Evolutionary conservation across 2,797 vertebrate species (phyloP).

Genomic region (Brachyalestes nurse): DNA sequence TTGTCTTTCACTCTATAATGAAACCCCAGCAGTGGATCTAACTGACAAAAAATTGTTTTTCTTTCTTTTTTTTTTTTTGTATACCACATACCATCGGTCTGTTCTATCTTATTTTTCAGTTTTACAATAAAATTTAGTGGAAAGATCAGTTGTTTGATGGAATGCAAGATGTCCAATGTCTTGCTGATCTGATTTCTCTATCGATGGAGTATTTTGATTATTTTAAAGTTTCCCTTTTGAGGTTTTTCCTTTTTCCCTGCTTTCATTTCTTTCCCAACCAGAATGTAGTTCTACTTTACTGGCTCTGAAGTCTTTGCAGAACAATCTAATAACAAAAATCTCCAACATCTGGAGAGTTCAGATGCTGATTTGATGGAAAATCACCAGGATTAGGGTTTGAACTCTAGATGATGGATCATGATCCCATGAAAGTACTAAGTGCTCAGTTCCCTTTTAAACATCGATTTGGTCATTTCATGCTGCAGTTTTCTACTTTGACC

Average conservation of each 20-base stretch:
- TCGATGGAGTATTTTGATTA: background rate
- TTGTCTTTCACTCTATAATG: constrained; percentile 4
- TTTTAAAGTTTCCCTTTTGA: background rate
- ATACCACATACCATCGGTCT: background rate
- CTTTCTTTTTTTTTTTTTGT: constrained; percentile 11
- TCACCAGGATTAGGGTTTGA: background rate
- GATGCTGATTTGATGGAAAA: background rate
- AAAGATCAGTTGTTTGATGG: background rate
- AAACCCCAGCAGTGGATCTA: constrained; percentile 35
- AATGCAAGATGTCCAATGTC: background rate
- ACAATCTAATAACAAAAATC: background rate
- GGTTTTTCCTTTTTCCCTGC: background rate
- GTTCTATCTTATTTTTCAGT: constrained; percentile 24
- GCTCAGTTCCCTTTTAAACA: background rate
- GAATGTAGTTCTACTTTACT: background rate
- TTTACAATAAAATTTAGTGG: constrained; percentile 31
- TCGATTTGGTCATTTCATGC: background rate
- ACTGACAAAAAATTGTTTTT: constrained; percentile 22
- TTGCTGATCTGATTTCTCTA: background rate
- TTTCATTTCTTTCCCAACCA: background rate
- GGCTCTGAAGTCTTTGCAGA: too few relatives aligned
- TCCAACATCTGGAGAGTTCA: background rate
- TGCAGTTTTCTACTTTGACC: constrained; percentile 21
- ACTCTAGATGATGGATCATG: background rate
- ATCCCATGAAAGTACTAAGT: background rate